Conservation (phyloP, 1,140 invertebrate species). For the Mya arenaria region DNA sequence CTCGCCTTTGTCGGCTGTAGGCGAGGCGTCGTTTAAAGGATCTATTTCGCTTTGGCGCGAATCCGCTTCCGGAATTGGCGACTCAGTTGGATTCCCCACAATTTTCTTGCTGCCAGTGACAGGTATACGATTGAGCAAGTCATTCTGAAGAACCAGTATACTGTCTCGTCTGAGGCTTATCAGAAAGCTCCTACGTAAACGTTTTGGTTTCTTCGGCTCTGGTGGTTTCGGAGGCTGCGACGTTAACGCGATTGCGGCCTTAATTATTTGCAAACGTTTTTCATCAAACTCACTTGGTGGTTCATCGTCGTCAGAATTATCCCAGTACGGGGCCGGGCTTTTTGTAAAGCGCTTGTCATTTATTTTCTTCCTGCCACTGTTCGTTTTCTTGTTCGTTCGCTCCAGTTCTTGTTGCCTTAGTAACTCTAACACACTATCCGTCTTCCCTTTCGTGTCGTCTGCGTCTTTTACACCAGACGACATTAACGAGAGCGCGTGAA, state of each 20-base stretch:
- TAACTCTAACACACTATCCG: constrained; percentile 4
- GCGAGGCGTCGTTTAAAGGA: too few relatives aligned
- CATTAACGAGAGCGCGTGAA: not conserved
- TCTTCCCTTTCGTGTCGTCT: too few relatives aligned
- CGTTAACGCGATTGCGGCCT: constrained; percentile 36
- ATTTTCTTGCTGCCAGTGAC: too few relatives aligned
- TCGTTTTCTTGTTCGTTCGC: too few relatives aligned
- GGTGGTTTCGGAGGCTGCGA: constrained; percentile 32
- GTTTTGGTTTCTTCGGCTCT: constrained; percentile 10
- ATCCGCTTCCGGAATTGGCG: too few relatives aligned
- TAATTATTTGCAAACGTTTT: constrained; percentile 42
- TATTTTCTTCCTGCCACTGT: not conserved
- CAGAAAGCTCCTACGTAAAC: constrained; percentile 39
- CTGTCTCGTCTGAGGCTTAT: constrained; percentile 23
- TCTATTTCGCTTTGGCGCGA: too few relatives aligned
- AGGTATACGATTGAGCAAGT: constrained; percentile 5
- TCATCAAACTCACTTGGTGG: constrained; percentile 5
- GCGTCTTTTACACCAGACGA: not conserved
- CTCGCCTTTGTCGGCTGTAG: too few relatives aligned
- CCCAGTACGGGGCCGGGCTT: constrained; percentile 6
- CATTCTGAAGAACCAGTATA: constrained; percentile 32
- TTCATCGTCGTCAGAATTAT: constrained; percentile 22
- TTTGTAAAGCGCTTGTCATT: not conserved
- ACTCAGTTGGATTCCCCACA: too few relatives aligned
- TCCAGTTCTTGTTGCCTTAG: constrained; percentile 8